phyloP scores from a whole-genome alignment of 2,113 vertebrate genomes.

The Cyprichromis sp. region DNA sequence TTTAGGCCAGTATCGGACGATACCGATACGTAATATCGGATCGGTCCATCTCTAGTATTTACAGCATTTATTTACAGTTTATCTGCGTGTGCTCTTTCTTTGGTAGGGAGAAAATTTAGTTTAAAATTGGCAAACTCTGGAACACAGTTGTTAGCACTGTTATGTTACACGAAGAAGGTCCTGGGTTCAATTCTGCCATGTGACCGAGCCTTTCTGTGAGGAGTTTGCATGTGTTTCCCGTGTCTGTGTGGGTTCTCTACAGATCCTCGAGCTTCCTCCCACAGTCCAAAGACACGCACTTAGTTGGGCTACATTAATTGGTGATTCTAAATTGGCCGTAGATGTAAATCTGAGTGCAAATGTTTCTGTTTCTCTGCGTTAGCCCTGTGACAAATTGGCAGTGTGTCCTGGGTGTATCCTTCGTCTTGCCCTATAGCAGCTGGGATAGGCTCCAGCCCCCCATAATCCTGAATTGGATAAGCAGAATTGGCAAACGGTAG shows the following conservation, averaged over 20 bases:
- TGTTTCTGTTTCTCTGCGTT: background rate
- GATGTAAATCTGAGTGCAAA: background rate
- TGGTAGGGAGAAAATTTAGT: background rate
- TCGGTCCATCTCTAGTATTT: background rate
- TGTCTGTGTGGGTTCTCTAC: background rate
- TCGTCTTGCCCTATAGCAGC: background rate
- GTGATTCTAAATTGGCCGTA: background rate
- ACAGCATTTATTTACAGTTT: background rate
- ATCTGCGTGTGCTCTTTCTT: background rate
- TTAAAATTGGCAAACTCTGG: background rate
- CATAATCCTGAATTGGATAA: background rate
- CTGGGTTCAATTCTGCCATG: background rate
- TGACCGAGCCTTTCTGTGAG: background rate
- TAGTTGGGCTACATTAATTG: background rate
- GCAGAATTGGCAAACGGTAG: background rate
- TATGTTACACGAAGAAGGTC: background rate
- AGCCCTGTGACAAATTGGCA: background rate
- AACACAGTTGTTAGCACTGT: background rate
- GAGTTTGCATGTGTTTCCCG: background rate
- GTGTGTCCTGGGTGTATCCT: background rate
- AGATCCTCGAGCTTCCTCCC: background rate
- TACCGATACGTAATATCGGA: background rate
- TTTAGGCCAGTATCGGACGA: background rate
- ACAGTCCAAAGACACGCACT: background rate
- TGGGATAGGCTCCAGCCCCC: background rate